phyloP scores from a whole-genome alignment of 2,113 vertebrate genomes.

The Mohoua ochrocephala region DNA sequence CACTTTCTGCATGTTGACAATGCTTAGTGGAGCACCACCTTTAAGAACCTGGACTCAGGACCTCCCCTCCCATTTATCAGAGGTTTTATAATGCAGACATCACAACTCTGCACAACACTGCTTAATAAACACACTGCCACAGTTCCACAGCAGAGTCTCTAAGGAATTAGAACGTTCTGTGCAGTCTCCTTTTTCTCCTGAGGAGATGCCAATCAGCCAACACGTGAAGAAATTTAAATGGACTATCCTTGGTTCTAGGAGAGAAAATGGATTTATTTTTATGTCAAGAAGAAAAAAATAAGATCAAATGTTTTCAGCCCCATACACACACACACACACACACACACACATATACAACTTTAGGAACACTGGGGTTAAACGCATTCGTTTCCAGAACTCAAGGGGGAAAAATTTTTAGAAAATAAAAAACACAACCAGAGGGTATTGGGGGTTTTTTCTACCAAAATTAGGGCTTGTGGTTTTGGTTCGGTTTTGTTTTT shows the following conservation, averaged over 20 bases:
- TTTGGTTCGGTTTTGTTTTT: too few relatives aligned
- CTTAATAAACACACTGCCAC: background rate
- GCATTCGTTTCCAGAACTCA: background rate
- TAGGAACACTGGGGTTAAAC: background rate
- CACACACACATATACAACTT: fast-evolving
- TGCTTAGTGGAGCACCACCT: background rate
- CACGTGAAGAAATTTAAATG: background rate
- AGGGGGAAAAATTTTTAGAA: too few relatives aligned
- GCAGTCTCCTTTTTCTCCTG: background rate
- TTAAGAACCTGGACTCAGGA: background rate
- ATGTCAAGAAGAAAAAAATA: background rate
- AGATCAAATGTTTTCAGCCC: background rate
- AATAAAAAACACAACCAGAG: background rate
- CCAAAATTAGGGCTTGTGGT: background rate
- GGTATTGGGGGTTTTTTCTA: fast-evolving
- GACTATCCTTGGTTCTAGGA: background rate
- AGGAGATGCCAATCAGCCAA: background rate
- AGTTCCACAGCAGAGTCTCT: background rate
- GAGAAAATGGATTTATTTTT: background rate
- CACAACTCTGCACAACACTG: background rate
- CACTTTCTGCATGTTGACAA: background rate
- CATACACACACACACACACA: fast-evolving
- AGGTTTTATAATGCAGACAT: background rate
- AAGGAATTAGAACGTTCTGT: background rate
- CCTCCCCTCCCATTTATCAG: background rate